These are phyloP conservation scores for Prinia subflava DNA, from an alignment of 2,113 vertebrate genomes.

Conservation along the genomic window DNA sequence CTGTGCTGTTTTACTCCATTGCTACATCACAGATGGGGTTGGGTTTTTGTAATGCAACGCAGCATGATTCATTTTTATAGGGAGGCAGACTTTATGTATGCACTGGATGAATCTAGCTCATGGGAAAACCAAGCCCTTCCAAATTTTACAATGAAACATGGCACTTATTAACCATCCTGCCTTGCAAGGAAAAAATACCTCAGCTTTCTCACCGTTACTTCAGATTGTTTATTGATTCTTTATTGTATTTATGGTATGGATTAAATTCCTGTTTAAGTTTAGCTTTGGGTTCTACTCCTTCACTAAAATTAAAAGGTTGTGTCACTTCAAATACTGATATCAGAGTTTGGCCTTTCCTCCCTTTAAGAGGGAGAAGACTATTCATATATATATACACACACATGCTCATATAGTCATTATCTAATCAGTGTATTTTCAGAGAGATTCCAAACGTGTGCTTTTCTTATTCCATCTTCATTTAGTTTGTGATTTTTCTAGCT, in stretches of 20 bases:
- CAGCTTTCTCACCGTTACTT: neutral
- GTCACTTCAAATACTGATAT: neutral
- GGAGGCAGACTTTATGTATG: neutral
- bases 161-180: neutral
- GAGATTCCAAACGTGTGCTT: neutral
- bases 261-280: neutral
- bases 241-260: neutral
- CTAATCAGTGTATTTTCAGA: neutral
- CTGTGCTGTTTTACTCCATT: neutral
- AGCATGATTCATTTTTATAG: neutral
- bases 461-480: neutral
- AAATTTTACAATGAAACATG: neutral
- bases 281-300: neutral
- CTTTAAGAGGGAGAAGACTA: neutral
- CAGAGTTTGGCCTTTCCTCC: neutral
- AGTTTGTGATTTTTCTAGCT: neutral
- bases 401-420: neutral
- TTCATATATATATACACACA: neutral
- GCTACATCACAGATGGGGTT: neutral
- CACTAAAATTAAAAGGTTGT: neutral
- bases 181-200: neutral
- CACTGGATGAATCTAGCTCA: neutral
- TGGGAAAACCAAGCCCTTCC: neutral
- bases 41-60: neutral
- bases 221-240: neutral